Evolutionary conservation across 2,113 vertebrate species (phyloP).

Genomic region (Argyrosomus japonicus): DNA sequence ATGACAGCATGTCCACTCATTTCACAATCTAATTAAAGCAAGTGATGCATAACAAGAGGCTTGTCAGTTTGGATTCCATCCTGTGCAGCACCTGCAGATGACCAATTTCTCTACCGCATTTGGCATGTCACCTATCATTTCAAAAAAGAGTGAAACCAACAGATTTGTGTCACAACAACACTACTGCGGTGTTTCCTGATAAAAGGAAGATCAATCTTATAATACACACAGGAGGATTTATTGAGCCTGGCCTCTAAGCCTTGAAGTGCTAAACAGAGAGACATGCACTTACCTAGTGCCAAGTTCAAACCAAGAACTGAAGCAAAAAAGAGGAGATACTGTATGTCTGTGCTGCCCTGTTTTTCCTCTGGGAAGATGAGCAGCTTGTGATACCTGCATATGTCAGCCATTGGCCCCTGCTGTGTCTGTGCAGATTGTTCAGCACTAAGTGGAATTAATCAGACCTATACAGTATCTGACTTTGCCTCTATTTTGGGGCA

Average conservation of each 20-base stretch:
- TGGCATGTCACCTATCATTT: slow-evolving; percentile 31
- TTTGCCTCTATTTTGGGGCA: slow-evolving; percentile 3
- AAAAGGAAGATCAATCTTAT: slow-evolving; percentile 41
- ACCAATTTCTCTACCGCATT: slow-evolving; percentile 62
- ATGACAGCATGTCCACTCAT: slow-evolving; percentile 11
- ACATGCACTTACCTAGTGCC: slow-evolving; percentile 17
- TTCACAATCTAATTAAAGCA: slow-evolving; percentile 43
- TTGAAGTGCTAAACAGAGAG: slow-evolving; percentile 49
- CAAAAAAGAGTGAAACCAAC: not conserved
- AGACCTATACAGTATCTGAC: not conserved
- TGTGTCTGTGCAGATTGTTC: slow-evolving; percentile 34
- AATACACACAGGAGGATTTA: slow-evolving; percentile 33
- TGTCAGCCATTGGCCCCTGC: slow-evolving; percentile 19
- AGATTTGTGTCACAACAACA: slow-evolving; percentile 51
- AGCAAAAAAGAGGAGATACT: slow-evolving; percentile 29
- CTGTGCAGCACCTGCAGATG: slow-evolving; percentile 44
- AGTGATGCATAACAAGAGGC: not conserved
- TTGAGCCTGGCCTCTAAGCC: slow-evolving; percentile 25
- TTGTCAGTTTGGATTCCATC: slow-evolving; percentile 30
- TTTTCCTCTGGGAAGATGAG: slow-evolving; percentile 46
- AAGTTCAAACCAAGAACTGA: slow-evolving; percentile 33
- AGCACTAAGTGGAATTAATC: slow-evolving; percentile 38
- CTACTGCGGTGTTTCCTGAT: slow-evolving; percentile 22
- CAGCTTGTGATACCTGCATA: slow-evolving; percentile 48
- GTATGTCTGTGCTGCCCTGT: not conserved